Conservation (phyloP, 2,113 vertebrate species). For the Lontra canadensis region DNA sequence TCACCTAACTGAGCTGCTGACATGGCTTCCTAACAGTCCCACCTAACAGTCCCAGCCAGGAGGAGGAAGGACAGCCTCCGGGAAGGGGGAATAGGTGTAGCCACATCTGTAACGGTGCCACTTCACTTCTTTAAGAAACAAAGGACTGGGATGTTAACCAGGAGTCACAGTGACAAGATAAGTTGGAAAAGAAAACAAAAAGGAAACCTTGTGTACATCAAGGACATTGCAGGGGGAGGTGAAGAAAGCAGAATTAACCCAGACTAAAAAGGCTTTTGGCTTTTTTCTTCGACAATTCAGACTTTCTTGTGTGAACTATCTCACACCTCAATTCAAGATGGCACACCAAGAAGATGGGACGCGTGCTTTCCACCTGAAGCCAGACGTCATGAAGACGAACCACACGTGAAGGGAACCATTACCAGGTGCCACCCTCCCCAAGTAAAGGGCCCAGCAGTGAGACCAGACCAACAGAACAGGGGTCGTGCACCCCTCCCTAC, state of each 20-base stretch:
- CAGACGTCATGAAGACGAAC: not conserved
- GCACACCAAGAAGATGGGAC: no score
- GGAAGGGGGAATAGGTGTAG: accelerated
- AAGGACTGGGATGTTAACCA: accelerated
- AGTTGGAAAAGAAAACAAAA: not conserved
- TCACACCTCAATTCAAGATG: not conserved
- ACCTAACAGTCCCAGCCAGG: not conserved
- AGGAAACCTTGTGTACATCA: not conserved
- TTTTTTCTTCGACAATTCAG: not conserved
- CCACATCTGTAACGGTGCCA: accelerated
- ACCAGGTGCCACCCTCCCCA: not conserved
- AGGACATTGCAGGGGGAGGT: not conserved
- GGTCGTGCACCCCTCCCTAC: not conserved
- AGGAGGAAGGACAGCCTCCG: accelerated
- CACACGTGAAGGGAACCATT: not conserved
- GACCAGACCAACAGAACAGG: accelerated
- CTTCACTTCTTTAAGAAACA: accelerated
- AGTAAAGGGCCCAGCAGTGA: not conserved
- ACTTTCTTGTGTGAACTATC: no score
- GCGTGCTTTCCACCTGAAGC: not conserved
- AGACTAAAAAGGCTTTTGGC: not conserved
- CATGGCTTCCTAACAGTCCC: not conserved
- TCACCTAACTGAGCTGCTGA: not conserved
- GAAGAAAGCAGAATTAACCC: not conserved
- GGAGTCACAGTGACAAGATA: accelerated